Conservation (phyloP, 1,140 invertebrate genomes). For the Trachymyrmex cornetzi region DNA sequence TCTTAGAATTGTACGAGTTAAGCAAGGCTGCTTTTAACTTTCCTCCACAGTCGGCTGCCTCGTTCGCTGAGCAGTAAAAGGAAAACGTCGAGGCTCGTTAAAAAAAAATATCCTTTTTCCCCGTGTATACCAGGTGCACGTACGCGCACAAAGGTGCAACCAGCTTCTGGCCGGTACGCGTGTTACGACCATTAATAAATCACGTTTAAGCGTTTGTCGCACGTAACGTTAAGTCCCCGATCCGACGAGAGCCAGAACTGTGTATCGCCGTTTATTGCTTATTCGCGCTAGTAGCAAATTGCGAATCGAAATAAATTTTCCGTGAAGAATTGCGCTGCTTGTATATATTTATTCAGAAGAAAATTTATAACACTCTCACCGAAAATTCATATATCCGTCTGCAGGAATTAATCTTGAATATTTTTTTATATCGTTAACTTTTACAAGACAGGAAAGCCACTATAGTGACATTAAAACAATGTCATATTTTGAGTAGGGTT, state of each 20-base stretch:
- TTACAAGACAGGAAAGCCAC: no score
- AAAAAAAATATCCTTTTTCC: conserved; percentile 68
- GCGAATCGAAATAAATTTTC: conserved; percentile 17
- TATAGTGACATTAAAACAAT: neutral
- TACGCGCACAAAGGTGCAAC: conserved; percentile 52
- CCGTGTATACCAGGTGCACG: conserved; percentile 48
- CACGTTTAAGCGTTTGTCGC: conserved; percentile 73
- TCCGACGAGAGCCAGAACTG: conserved; percentile 12
- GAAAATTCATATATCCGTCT: neutral
- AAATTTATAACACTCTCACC: neutral
- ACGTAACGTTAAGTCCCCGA: conserved; percentile 56
- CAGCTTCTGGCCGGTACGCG: conserved; percentile 38
- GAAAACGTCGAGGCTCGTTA: conserved; percentile 72
- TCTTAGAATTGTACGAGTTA: conserved; percentile 15
- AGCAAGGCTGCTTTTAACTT: conserved; percentile 69
- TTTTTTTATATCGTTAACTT: neutral
- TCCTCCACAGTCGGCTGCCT: conserved; percentile 36
- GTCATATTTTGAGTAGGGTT: no score
- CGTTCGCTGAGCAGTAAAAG: conserved; percentile 70
- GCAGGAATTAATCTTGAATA: neutral
- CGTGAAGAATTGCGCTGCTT: neutral
- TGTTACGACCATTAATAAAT: conserved; percentile 81
- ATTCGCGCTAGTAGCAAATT: conserved; percentile 31
- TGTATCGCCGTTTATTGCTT: conserved; percentile 53
- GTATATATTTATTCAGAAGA: neutral